phyloP scores from a whole-genome alignment of 2,113 vertebrate genomes.

The Dendrocopos noguchii region DNA sequence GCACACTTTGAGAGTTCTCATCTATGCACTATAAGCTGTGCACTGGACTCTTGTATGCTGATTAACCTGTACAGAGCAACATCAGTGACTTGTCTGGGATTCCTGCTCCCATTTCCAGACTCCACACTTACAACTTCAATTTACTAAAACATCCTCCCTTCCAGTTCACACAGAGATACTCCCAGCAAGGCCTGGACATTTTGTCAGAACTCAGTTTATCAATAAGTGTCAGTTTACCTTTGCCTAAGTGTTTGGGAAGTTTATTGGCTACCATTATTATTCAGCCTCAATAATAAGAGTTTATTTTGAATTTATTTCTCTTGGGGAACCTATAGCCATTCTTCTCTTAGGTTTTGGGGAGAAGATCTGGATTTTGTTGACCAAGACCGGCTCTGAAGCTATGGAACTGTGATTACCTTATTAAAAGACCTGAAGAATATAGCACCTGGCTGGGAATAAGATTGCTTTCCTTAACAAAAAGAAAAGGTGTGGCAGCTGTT shows the following conservation, averaged over 20 bases:
- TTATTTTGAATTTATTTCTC: background rate
- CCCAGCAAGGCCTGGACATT: background rate
- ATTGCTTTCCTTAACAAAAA: background rate
- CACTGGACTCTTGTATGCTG: accelerated
- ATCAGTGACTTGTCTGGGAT: background rate
- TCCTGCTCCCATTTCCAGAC: background rate
- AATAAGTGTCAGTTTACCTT: background rate
- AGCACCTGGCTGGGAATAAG: background rate
- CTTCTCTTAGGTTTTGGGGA: background rate
- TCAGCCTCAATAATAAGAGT: background rate
- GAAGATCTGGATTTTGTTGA: background rate
- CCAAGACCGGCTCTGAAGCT: background rate
- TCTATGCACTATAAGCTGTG: background rate
- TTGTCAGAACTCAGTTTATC: background rate
- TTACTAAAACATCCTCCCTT: background rate
- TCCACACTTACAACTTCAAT: background rate
- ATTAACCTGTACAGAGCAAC: background rate
- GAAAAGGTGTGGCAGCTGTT: background rate
- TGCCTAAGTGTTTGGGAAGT: background rate
- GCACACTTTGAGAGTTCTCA: background rate
- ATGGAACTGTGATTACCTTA: background rate
- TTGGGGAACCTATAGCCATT: background rate
- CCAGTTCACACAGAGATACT: background rate
- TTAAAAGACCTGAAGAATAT: background rate
- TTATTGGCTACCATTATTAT: background rate